A percentile compares a stretch with the other conserved stretches of the same genome.
phyloP scores from a whole-genome alignment of 1,140 invertebrate genomes.

The Diorhabda elongata region DNA sequence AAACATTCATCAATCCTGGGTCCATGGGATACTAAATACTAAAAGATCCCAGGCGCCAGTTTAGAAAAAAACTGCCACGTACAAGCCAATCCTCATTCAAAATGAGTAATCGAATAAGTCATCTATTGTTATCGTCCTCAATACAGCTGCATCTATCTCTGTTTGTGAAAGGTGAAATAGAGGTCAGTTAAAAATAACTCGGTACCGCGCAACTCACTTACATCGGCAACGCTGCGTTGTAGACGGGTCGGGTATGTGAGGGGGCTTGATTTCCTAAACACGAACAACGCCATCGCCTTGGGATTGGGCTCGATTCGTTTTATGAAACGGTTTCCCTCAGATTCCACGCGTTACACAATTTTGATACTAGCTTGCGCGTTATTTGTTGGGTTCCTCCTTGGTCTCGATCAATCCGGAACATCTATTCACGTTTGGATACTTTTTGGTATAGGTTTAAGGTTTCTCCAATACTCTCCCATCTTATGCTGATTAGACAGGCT shows the following conservation, averaged over 20 bases:
- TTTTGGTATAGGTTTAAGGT: no score
- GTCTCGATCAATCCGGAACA: no score
- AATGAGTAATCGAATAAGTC: background rate
- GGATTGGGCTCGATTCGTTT: background rate
- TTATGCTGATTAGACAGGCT: no score
- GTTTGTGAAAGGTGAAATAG: conserved; percentile 1
- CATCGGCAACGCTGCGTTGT: conserved; percentile 8
- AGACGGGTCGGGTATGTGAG: conserved; percentile 1
- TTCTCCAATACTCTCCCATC: no score
- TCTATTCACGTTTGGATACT: no score
- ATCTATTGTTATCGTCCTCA: background rate
- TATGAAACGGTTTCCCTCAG: no score
- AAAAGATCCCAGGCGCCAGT: no score
- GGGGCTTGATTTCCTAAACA: background rate
- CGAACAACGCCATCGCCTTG: conserved; percentile 2
- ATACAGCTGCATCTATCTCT: conserved; percentile 11
- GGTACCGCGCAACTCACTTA: conserved; percentile 7
- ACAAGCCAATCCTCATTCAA: background rate
- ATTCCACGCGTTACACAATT: no score
- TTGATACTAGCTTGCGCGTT: background rate
- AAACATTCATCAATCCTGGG: no score
- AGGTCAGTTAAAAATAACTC: conserved; percentile 17
- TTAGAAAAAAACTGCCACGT: background rate
- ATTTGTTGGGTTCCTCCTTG: conserved; percentile 5
- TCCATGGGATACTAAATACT: no score